Percentiles rank a stretch among this genome's conserved stretches.
Evolutionary conservation across 2,113 vertebrate genomes (phyloP).

Genomic region (Caranx ignobilis): DNA sequence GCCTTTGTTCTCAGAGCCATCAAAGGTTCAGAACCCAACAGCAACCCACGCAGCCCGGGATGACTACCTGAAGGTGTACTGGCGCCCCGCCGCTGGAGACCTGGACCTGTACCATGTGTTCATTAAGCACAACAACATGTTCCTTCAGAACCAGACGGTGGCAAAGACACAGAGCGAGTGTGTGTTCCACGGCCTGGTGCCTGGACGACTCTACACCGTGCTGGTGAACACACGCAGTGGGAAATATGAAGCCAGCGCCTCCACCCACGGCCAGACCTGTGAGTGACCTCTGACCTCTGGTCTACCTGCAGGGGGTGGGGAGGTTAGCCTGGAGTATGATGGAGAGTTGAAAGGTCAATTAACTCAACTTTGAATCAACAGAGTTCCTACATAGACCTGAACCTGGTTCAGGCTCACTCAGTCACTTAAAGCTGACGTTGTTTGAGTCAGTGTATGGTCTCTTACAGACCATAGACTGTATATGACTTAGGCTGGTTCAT

Average conservation of each 20-base stretch:
- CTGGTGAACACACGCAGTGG: conserved; percentile 93
- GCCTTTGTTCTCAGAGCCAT: conserved; percentile 86
- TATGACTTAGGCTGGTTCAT: too few species aligned
- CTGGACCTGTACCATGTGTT: conserved; percentile 93
- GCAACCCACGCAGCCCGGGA: conserved; percentile 92
- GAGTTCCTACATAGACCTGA: too few species aligned
- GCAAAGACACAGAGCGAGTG: conserved; percentile 89
- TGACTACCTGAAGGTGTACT: conserved; percentile 94
- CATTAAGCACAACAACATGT: conserved; percentile 93
- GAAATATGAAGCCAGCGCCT: conserved; percentile 88
- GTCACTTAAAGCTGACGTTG: too few species aligned
- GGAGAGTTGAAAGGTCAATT: too few species aligned
- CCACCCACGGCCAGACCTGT: conserved; percentile 92
- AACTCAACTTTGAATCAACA: too few species aligned
- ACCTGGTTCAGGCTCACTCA: too few species aligned
- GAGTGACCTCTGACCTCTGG: conserved; percentile 74
- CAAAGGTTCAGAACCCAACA: conserved; percentile 89
- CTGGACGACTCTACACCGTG: conserved; percentile 93
- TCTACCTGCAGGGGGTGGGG: too few species aligned
- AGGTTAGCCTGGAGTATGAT: too few species aligned
- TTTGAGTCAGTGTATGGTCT: too few species aligned
- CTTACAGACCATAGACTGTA: too few species aligned
- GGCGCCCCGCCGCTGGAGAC: conserved; percentile 92
- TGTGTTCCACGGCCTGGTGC: conserved; percentile 88
- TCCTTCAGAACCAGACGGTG: conserved; percentile 88